A percentile compares a stretch with the other conserved stretches of the same genome.
These are phyloP conservation scores for Phoxinus dragarum DNA, from an alignment of 2,797 vertebrate genomes.

Conservation along the genomic window DNA sequence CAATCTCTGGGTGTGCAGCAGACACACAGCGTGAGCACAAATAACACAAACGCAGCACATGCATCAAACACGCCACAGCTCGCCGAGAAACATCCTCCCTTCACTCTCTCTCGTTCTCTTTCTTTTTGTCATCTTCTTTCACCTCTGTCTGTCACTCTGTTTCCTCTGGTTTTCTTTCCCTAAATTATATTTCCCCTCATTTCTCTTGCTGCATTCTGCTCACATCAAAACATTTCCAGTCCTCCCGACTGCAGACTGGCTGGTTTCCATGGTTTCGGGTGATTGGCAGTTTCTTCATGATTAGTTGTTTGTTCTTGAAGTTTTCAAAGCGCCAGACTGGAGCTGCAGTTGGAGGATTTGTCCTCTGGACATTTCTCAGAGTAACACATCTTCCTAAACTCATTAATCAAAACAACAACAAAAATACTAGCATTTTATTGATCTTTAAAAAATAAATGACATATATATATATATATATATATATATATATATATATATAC, in stretches of 20 bases:
- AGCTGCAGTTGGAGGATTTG: constrained; percentile 19
- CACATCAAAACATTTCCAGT: neutral
- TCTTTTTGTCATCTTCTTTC: constrained; percentile 22
- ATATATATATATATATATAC: neutral
- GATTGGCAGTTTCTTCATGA: constrained; percentile 40
- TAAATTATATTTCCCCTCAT: constrained; percentile 10
- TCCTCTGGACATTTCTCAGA: constrained; percentile 14
- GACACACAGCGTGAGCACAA: neutral
- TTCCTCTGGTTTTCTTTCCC: constrained; percentile 14
- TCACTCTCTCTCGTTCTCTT: constrained; percentile 13
- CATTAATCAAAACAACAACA: neutral
- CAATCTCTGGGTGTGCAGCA: neutral
- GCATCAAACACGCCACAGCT: neutral
- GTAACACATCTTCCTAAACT: neutral
- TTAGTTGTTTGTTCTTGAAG: constrained; percentile 19
- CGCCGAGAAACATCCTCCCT: neutral
- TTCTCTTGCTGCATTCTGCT: neutral
- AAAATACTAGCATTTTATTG: neutral
- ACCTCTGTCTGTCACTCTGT: neutral
- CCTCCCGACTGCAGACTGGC: neutral
- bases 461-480: too few relatives aligned
- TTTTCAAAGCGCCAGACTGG: neutral
- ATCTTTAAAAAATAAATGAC: too few relatives aligned
- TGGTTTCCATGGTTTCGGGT: constrained; percentile 27
- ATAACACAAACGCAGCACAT: constrained; percentile 1